Conservation (phyloP, 2,797 vertebrate species). For the Coranthus polyacanthus region DNA sequence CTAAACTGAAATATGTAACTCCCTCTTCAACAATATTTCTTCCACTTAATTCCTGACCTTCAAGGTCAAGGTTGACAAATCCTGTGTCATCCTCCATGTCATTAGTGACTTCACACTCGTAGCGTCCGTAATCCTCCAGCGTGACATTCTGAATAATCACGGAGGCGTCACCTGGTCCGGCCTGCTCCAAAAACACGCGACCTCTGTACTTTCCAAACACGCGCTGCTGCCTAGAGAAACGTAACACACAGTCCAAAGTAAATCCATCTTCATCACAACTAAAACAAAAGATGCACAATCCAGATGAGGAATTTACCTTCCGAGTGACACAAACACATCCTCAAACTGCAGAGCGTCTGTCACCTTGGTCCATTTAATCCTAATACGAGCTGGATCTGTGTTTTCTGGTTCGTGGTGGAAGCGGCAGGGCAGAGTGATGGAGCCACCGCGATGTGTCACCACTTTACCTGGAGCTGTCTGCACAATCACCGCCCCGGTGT, state of each 20-base stretch:
- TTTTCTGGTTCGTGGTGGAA: slow-evolving; percentile 91
- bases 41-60: slow-evolving; percentile 83
- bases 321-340: slow-evolving; percentile 93
- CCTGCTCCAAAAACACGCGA: slow-evolving; percentile 89
- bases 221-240: slow-evolving; percentile 81
- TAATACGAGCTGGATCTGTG: slow-evolving; percentile 87
- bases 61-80: slow-evolving; percentile 94
- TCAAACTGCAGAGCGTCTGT: slow-evolving; percentile 89
- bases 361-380: slow-evolving; percentile 97
- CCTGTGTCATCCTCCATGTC: slow-evolving; percentile 95
- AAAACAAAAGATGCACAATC: background rate
- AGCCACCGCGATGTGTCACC: slow-evolving; percentile 93
- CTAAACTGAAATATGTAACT: no score
- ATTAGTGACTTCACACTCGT: slow-evolving; percentile 96
- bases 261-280: background rate
- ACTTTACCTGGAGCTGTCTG: slow-evolving; percentile 96
- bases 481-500: slow-evolving; percentile 92
- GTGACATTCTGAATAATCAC: slow-evolving; percentile 94
- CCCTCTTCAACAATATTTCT: background rate
- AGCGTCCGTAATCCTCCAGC: slow-evolving; percentile 94
- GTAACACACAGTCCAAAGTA: background rate
- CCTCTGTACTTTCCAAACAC: slow-evolving; percentile 89
- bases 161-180: slow-evolving; percentile 89
- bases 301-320: slow-evolving; percentile 68
- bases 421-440: slow-evolving; percentile 95